Percentiles rank a stretch among this genome's conserved stretches.
Conservation (phyloP, 2,113 vertebrate species). For the Madoqua kirkii region DNA sequence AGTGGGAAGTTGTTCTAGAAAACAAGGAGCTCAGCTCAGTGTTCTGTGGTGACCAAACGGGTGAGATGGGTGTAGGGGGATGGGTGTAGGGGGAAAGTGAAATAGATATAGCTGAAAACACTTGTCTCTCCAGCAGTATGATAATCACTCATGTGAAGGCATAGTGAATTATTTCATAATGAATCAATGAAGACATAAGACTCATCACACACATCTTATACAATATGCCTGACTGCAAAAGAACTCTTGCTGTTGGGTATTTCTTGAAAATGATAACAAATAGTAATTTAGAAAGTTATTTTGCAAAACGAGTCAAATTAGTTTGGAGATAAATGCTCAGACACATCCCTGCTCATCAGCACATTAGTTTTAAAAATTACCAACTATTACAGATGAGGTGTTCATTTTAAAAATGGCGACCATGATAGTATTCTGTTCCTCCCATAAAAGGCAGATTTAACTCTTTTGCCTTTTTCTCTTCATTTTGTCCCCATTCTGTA, state of each 20-base stretch:
- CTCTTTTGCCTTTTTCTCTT: not conserved
- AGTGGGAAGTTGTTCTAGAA: not conserved
- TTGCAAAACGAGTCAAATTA: not conserved
- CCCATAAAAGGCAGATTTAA: not conserved
- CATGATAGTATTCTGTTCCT: not conserved
- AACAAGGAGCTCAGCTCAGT: not conserved
- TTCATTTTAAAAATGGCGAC: not conserved
- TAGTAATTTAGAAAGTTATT: not conserved
- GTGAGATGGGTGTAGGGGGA: not conserved
- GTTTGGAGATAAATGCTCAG: not conserved
- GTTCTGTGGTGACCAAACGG: not conserved
- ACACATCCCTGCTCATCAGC: not conserved
- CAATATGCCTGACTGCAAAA: not conserved
- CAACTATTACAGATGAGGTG: not conserved
- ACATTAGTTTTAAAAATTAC: not conserved
- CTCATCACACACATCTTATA: not conserved
- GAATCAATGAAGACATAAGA: not conserved
- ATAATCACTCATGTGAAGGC: not conserved
- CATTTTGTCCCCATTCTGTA: not conserved
- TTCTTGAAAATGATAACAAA: not conserved
- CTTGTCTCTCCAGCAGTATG: not conserved
- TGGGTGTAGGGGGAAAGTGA: not conserved
- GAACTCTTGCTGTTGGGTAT: not conserved
- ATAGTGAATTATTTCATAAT: not conserved
- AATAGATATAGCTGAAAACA: not conserved